A percentile compares a stretch with the other conserved stretches of the same genome.
Evolutionary conservation across 2,888 invertebrate species (phyloP).

Genomic region (Drosophila neotestacea): DNA sequence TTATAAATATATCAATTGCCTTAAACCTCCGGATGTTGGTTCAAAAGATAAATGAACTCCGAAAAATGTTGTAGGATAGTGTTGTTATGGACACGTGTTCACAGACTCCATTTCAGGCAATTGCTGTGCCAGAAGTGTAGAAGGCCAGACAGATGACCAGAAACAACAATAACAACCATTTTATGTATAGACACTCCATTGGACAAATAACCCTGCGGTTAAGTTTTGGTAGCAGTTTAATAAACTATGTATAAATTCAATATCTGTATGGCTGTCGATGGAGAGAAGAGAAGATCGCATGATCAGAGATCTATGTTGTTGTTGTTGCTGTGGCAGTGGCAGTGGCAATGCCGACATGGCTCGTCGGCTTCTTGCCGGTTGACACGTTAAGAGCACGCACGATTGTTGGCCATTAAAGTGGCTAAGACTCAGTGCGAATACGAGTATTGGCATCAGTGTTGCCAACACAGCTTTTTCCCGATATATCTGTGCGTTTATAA

Average conservation of each 20-base stretch:
- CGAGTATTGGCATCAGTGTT: slow-evolving; percentile 14
- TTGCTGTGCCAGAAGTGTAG: slow-evolving; percentile 28
- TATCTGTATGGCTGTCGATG: slow-evolving; percentile 33
- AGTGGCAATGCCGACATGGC: slow-evolving; percentile 3
- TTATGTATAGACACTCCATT: slow-evolving; percentile 15
- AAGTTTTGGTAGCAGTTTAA: slow-evolving; percentile 66
- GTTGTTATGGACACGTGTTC: slow-evolving; percentile 49
- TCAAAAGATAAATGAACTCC: neutral
- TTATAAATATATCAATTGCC: too few species aligned
- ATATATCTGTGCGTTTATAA: too few species aligned
- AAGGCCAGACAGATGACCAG: slow-evolving; percentile 37
- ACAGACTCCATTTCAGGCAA: slow-evolving; percentile 15
- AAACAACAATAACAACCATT: slow-evolving; percentile 17
- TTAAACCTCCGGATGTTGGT: too few species aligned
- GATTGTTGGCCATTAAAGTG: slow-evolving; percentile 69
- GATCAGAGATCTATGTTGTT: slow-evolving; percentile 47
- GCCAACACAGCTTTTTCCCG: neutral
- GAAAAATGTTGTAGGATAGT: slow-evolving; percentile 38
- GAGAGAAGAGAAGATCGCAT: slow-evolving; percentile 56
- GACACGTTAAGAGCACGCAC: slow-evolving; percentile 82
- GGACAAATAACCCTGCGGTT: slow-evolving; percentile 80
- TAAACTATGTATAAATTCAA: slow-evolving; percentile 52
- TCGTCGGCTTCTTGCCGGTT: slow-evolving; percentile 58
- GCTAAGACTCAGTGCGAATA: slow-evolving; percentile 28
- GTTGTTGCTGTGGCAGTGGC: slow-evolving; percentile 8